These are phyloP conservation scores for Oxyura jamaicensis DNA, from an alignment of 2,113 vertebrate genomes.

Conservation along the genomic window DNA sequence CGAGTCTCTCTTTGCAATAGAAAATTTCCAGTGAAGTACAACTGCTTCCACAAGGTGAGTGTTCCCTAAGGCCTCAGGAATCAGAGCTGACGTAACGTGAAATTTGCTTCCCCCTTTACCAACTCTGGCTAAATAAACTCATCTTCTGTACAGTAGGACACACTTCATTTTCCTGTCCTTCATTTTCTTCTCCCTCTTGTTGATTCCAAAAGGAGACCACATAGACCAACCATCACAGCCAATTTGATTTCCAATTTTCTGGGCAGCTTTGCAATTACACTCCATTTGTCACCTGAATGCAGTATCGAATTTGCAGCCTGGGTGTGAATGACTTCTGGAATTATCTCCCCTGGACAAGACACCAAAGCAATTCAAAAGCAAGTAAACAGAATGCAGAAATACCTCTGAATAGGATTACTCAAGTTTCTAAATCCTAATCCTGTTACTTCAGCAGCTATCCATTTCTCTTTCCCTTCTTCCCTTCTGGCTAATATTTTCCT, in stretches of 20 bases:
- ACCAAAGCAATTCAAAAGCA: conserved; percentile 41
- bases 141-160: neutral
- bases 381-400: conserved; percentile 50
- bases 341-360: conserved; percentile 46
- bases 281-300: conserved; percentile 31
- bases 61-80: conserved; percentile 7
- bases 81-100: neutral
- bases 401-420: neutral
- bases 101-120: conserved; percentile 21
- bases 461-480: conserved; percentile 13
- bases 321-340: conserved; percentile 35
- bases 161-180: conserved; percentile 14
- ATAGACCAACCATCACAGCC: conserved; percentile 15
- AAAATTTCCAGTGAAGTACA: conserved; percentile 5
- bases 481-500: conserved; percentile 26
- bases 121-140: conserved; percentile 24
- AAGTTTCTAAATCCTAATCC: conserved; percentile 32
- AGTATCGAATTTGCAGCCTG: neutral
- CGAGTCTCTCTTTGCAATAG: neutral
- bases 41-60: neutral
- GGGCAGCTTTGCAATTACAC: conserved; percentile 13
- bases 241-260: conserved; percentile 50
- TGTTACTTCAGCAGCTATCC: conserved; percentile 11
- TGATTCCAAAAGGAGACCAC: conserved; percentile 29
- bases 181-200: neutral